Evolutionary conservation across 2,888 invertebrate species (phyloP), one percentile per base, ranked within the genome.

Genomic region (Sminthurides aquaticus): DNA sequence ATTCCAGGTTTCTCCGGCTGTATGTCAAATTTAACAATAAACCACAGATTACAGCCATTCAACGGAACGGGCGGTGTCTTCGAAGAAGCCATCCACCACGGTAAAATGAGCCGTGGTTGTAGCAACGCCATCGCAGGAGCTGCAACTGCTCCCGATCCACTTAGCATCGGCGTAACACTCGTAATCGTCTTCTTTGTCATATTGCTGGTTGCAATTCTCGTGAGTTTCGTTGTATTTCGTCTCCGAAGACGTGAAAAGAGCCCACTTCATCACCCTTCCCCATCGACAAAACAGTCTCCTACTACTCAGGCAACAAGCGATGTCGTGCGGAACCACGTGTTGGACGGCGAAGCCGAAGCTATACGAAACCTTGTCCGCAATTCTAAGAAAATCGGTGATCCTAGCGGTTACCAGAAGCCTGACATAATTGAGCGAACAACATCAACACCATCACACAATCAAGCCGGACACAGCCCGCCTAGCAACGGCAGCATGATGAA

Each of bases 141-240:
- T 1, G 86, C 87, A 0, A 86, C 89, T 71, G 87, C 87, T 2
- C 87, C 91, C 1, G 90, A 91, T 80, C 93, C 93, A 0, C 81
- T 96, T 8, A 91, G 90, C 76, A 91, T 95, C 68, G 96, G 95
- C 62, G 89, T 96, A 66, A 94, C 94, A 1, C 81, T 96, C 34
- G 93, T 96, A 24, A 91, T 95, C 69, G 91, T 92, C 26, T 95
- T 97, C 82, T 95, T 97, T 77, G 88, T 91, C 3, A 89, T 94
- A 67, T 81, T 95, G 18, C 83, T 94, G 60, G 87, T 94, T 15
- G 92, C 92, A 18, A 92, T 94, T 75, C 82, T 91, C 64, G 89
- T 90, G 24, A 93, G 92, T 57, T 95, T 95, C 76, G 85, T 95
- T n/a, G 90, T 94, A 49, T 94, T 94, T 78, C 86, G 93, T 54